Base-by-base conservation (phyloP, 2,113 vertebrate genomes). In the Sinocyclocheilus anshuiensis region DNA sequence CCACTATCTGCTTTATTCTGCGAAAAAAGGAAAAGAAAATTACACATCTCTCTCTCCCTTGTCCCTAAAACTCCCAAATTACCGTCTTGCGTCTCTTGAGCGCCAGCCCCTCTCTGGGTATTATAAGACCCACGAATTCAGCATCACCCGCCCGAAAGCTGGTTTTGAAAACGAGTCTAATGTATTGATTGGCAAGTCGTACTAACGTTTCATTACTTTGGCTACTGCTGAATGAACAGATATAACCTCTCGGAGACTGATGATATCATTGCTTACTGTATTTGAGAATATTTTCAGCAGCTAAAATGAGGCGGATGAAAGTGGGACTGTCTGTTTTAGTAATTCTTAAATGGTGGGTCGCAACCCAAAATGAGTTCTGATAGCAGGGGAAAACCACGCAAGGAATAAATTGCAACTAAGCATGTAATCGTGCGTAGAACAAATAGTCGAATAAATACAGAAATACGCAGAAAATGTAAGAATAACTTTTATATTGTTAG, bases 1-100 rank as follows among this genome's bases (percentile, higher is more conserved):
- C 96, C 96, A 95, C 95, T 96, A 95, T 96, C 96, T 93, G 93
- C 93, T 94, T 94, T 94, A 92, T 94, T 89, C 80, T 78, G 63
- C 7, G 39, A 88, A 91, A 91, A 94, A 94, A 93, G 91, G 94
- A 96, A 93, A 88, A 91, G 93, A 92, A 95, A 95, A 95, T 95
- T 95, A 95, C 93, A 95, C 92, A 94, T 95, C 94, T 95, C 93
- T 94, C 92, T 94, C 93, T 94, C 74, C 90, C 89, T 93, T 90
- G 93, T 93, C 89, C 91, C 74, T 88, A 91, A 93, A 93, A 91
- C 94, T 91, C 90, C 92, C 89, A 95, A 95, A 95, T 95, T 94
- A 94, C 92, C 91, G 92, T 93, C 93, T 94, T 93, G 91, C 90
- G 90, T 93, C 93, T 93, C 94, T 92, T 91, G 90, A 89, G 89